phyloP scores from a whole-genome alignment of 37 sponge, comb jelly and placozoan species.

The Chondrilla cf. caribensis region DNA sequence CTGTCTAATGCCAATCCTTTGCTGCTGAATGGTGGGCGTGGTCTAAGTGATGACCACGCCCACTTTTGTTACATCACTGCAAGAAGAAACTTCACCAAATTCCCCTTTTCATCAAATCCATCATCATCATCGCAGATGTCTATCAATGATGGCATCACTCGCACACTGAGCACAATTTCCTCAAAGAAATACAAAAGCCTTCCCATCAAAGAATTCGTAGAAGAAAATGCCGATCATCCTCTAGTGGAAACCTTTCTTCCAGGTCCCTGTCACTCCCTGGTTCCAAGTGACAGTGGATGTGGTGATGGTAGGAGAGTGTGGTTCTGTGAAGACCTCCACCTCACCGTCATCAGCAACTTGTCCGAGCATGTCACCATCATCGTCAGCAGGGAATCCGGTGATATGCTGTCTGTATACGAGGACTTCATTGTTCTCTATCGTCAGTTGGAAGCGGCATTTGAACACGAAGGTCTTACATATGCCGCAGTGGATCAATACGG shows the following conservation, averaged over 20 bases:
- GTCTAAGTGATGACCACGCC: neutral
- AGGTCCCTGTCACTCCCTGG: no score
- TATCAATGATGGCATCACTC: neutral
- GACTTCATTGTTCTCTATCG: neutral
- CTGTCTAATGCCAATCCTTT: neutral
- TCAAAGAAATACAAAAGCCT: neutral
- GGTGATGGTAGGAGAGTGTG: neutral
- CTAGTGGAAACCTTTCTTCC: neutral
- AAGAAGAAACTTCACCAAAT: neutral
- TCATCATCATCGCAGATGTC: neutral
- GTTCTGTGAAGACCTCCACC: neutral
- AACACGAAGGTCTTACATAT: neutral
- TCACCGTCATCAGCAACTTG: neutral
- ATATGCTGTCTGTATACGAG: neutral
- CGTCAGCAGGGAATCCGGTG: neutral
- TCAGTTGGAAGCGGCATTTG: neutral
- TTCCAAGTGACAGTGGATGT: neutral
- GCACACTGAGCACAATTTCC: neutral
- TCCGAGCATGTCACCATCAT: neutral
- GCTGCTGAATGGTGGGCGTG: neutral
- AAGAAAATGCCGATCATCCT: neutral
- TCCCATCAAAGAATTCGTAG: neutral
- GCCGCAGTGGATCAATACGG: neutral
- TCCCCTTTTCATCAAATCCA: neutral
- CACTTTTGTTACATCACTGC: neutral